These are phyloP conservation scores for Myotis myotis DNA, from an alignment of 2,797 vertebrate genomes.

Conservation along the genomic window DNA sequence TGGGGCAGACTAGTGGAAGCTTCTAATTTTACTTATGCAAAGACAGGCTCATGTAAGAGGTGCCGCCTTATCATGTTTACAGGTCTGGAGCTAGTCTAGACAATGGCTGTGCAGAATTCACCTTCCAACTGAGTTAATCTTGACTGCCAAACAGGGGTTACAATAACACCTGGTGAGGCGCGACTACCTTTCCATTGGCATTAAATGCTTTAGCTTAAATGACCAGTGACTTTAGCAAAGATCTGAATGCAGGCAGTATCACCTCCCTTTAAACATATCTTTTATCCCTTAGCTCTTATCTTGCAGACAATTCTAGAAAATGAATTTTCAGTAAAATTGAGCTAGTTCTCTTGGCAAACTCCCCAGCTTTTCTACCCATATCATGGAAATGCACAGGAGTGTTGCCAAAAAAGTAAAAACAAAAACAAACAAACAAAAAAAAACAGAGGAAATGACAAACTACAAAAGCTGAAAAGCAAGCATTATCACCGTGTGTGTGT, in stretches of 20 bases:
- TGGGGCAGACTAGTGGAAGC: not conserved
- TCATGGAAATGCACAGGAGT: not conserved
- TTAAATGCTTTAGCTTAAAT: constrained; percentile 60
- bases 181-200: constrained; percentile 41
- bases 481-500: not conserved
- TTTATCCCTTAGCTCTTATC: constrained; percentile 21
- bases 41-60: not conserved
- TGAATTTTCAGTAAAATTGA: constrained; percentile 44
- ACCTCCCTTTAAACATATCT: not conserved
- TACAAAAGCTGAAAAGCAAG: not conserved
- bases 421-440: not conserved
- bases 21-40: not conserved
- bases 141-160: not conserved
- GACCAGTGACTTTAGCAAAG: not conserved
- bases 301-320: constrained; percentile 27
- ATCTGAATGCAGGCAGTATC: constrained; percentile 28
- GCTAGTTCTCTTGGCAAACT: not conserved
- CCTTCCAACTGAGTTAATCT: constrained; percentile 15
- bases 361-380: not conserved
- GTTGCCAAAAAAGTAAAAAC: not conserved
- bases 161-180: not conserved
- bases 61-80: not conserved
- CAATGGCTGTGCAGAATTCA: constrained; percentile 1
- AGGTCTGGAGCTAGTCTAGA: constrained; percentile 15
- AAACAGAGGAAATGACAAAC: not conserved